Percentiles rank a stretch among this genome's conserved stretches.
Evolutionary conservation across 2,113 vertebrate species (phyloP).

Genomic region (Cepphus grylle): DNA sequence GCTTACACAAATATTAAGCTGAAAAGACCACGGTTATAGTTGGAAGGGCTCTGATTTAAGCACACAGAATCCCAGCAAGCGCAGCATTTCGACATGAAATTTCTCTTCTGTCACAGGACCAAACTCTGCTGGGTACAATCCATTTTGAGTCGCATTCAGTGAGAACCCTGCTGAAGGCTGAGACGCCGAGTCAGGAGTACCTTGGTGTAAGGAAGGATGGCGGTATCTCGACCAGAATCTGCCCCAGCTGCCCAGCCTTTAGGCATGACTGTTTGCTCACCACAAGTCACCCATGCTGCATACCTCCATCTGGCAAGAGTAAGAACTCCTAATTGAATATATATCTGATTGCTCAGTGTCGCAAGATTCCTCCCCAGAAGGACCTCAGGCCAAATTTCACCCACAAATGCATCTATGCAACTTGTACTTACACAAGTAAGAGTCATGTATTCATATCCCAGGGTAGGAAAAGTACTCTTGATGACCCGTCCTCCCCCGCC

Average conservation of each 20-base stretch:
- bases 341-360: neutral
- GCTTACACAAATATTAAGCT: neutral
- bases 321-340: neutral
- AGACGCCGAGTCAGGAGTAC: neutral
- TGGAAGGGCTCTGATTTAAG: neutral
- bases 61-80: neutral
- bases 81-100: neutral
- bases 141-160: neutral
- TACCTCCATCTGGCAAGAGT: neutral
- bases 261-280: neutral
- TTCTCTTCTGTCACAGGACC: neutral
- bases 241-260: neutral
- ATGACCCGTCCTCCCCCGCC: neutral
- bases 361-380: slow-evolving; percentile 26
- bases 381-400: slow-evolving; percentile 47
- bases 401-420: neutral
- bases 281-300: neutral
- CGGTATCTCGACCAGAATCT: neutral
- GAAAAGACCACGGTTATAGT: neutral
- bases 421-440: neutral
- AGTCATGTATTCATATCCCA: slow-evolving; percentile 34
- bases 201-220: neutral
- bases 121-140: neutral
- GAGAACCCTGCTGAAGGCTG: neutral
- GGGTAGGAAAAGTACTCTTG: slow-evolving; percentile 45